Conservation (phyloP, 2,888 invertebrate genomes). For the Mamestra brassicae region DNA sequence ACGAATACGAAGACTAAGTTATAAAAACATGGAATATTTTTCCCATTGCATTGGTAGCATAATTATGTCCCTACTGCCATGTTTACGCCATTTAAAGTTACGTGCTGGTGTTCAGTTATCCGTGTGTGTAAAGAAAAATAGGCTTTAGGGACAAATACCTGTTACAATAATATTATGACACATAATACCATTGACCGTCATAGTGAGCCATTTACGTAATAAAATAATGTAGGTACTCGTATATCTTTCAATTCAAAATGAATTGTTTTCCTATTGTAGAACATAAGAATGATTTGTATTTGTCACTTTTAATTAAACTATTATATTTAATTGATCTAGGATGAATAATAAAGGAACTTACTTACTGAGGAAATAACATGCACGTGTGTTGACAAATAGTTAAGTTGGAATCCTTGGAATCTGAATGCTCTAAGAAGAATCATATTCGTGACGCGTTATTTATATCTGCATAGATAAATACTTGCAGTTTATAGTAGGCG, state of each 20-base stretch:
- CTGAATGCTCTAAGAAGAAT: background rate
- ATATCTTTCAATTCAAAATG: background rate
- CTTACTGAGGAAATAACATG: background rate
- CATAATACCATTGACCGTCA: constrained; percentile 10
- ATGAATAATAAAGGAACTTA: constrained; percentile 1
- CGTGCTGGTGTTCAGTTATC: background rate
- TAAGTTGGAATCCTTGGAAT: background rate
- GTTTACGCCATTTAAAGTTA: constrained; percentile 1
- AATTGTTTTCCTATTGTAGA: constrained; percentile 12
- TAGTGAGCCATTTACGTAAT: constrained; percentile 14
- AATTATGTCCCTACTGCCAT: background rate
- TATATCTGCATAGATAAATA: too few species aligned
- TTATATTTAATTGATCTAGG: constrained; percentile 12
- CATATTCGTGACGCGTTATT: too few species aligned
- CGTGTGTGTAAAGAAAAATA: background rate
- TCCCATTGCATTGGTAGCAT: background rate
- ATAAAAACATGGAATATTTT: background rate
- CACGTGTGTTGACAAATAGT: background rate
- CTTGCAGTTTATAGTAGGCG: too few species aligned
- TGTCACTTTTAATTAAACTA: constrained; percentile 13
- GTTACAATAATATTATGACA: constrained; percentile 28
- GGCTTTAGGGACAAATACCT: background rate
- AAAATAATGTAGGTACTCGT: background rate
- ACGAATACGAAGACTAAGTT: background rate
- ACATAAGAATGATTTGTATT: background rate